Percentiles rank a stretch among this genome's conserved stretches.
Evolutionary conservation across 2,113 vertebrate species (phyloP).

Genomic region (Pseudopipra pipra): DNA sequence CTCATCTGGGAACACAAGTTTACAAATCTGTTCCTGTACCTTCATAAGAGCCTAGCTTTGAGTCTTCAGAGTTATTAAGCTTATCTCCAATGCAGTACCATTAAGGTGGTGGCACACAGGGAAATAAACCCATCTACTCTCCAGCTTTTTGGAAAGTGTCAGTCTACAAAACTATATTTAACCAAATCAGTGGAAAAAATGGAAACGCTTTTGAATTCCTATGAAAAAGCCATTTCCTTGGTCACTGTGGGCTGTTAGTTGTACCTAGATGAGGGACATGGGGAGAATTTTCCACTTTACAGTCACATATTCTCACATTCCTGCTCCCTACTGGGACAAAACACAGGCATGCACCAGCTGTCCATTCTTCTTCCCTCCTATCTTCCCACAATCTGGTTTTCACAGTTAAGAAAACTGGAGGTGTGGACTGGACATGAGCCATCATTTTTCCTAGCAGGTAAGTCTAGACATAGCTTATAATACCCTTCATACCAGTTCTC

Average conservation of each 20-base stretch:
- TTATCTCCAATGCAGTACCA: background rate
- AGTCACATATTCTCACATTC: conserved; percentile 19
- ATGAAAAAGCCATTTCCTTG: background rate
- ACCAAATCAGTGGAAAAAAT: background rate
- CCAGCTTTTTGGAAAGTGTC: background rate
- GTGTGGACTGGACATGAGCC: conserved; percentile 34
- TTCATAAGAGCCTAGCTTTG: background rate
- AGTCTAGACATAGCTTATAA: conserved; percentile 55
- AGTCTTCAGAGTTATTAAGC: background rate
- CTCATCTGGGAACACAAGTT: background rate
- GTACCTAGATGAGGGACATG: background rate
- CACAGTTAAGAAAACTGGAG: conserved; percentile 37
- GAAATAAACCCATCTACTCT: background rate
- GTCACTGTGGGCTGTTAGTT: background rate
- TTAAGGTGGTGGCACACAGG: background rate
- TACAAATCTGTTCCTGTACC: background rate
- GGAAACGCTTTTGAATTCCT: background rate
- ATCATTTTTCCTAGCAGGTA: conserved; percentile 58
- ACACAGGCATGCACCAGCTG: conserved; percentile 30
- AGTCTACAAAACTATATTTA: background rate
- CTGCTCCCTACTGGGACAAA: conserved; percentile 32
- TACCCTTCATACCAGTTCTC: background rate
- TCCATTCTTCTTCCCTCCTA: conserved; percentile 42
- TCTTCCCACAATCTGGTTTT: conserved; percentile 41
- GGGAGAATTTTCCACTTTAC: conserved; percentile 36